A percentile compares a stretch with the other conserved stretches of the same genome.
Evolutionary conservation across 2,888 invertebrate genomes (phyloP).

Genomic region (Tipula confusa): DNA sequence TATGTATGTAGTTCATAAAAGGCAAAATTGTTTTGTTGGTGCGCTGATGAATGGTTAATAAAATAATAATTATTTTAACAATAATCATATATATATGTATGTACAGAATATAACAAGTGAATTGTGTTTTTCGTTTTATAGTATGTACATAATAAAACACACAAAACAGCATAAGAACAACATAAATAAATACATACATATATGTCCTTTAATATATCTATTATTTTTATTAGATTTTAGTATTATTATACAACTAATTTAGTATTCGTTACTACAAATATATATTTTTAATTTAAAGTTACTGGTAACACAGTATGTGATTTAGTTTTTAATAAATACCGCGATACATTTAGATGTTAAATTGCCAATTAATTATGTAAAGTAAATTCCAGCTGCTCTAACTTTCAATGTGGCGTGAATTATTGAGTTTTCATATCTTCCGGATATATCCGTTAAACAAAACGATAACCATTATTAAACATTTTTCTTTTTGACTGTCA

Average conservation of each 20-base stretch:
- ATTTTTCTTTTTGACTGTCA: background rate
- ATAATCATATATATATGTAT: background rate
- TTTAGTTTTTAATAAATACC: background rate
- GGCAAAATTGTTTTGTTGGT: background rate
- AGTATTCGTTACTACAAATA: background rate
- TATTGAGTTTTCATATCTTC: no score
- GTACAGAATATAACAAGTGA: background rate
- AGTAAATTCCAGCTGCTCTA: no score
- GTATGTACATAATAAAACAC: background rate
- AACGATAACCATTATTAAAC: constrained; percentile 13
- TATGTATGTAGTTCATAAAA: background rate
- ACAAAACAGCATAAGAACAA: background rate
- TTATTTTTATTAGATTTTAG: background rate
- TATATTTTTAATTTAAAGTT: background rate
- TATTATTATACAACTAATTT: background rate
- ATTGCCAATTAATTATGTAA: no score
- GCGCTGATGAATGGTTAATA: background rate
- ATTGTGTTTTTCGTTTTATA: background rate
- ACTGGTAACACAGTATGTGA: background rate
- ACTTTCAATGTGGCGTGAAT: no score
- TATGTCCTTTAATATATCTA: background rate
- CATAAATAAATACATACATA: background rate
- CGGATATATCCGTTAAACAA: no score
- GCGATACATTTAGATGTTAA: background rate
- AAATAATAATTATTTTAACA: background rate